These are phyloP conservation scores for Laupala kohalensis DNA, from an alignment of 1,140 invertebrate species.

Conservation along the genomic window DNA sequence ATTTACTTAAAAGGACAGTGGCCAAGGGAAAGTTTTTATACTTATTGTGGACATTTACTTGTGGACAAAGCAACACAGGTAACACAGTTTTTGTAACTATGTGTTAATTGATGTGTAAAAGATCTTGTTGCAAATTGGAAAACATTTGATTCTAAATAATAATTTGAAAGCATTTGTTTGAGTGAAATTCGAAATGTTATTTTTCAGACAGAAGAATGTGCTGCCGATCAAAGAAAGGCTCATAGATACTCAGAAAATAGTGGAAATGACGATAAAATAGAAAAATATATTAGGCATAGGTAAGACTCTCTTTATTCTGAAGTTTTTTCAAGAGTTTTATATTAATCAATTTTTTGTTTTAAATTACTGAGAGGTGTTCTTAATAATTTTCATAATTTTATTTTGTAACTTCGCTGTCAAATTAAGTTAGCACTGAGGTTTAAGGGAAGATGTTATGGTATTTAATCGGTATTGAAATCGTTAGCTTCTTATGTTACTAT, in stretches of 20 bases:
- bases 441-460: no score
- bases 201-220: slow-evolving; percentile 53
- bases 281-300: slow-evolving; percentile 39
- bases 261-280: slow-evolving; percentile 34
- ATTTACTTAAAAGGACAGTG: slow-evolving; percentile 63
- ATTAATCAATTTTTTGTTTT: not conserved
- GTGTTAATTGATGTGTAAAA: not conserved
- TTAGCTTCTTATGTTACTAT: no score
- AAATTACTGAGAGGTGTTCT: not conserved
- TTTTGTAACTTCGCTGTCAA: no score
- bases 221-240: slow-evolving; percentile 35
- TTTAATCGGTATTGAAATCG: no score
- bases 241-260: slow-evolving; percentile 25
- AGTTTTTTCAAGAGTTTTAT: not conserved
- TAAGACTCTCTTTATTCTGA: slow-evolving; percentile 3
- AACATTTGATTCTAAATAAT: not conserved
- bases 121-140: not conserved
- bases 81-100: slow-evolving; percentile 13
- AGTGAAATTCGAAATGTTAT: slow-evolving; percentile 1
- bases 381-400: not conserved
- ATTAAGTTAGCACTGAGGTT: no score
- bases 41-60: slow-evolving; percentile 48
- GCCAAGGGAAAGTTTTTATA: slow-evolving; percentile 52
- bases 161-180: not conserved
- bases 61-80: slow-evolving; percentile 68